phyloP scores from a whole-genome alignment of 2,797 vertebrate genomes.

The Cottoperca gobio region DNA sequence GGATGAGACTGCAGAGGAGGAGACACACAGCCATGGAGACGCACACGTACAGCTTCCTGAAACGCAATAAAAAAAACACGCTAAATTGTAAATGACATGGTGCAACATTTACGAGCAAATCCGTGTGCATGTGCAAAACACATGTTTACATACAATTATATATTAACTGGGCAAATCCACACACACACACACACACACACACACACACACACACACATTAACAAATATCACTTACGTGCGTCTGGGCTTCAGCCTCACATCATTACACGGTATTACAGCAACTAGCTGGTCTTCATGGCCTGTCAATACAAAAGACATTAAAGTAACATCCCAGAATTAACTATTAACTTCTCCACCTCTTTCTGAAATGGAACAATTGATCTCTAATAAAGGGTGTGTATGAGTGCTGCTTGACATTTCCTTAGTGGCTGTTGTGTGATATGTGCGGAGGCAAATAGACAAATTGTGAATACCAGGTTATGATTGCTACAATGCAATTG shows the following conservation, averaged over 20 bases:
- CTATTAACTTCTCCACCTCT: no score
- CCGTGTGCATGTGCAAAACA: not conserved
- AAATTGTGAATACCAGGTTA: no score
- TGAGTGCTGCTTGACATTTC: no score
- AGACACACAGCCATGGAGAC: slow-evolving; percentile 86
- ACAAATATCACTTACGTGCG: slow-evolving; percentile 85
- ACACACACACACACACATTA: no score
- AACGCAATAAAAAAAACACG: slow-evolving; percentile 16
- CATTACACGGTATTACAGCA: slow-evolving; percentile 93
- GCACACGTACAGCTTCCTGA: slow-evolving; percentile 89
- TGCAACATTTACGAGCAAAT: not conserved
- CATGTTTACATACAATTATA: not conserved
- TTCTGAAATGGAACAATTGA: no score
- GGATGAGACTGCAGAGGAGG: slow-evolving; percentile 79
- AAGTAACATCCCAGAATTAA: no score
- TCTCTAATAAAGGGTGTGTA: no score
- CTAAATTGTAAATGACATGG: not conserved
- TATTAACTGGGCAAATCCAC: not conserved
- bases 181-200: not conserved
- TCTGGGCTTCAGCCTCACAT: slow-evolving; percentile 89
- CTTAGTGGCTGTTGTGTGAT: no score
- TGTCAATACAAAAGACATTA: slow-evolving; percentile 56
- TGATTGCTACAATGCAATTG: no score
- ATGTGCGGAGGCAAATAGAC: no score
- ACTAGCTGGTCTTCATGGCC: slow-evolving; percentile 89